Percentiles rank a stretch among this genome's conserved stretches.
phyloP scores from a whole-genome alignment of 2,797 vertebrate genomes.

The Vespertilio murinus region DNA sequence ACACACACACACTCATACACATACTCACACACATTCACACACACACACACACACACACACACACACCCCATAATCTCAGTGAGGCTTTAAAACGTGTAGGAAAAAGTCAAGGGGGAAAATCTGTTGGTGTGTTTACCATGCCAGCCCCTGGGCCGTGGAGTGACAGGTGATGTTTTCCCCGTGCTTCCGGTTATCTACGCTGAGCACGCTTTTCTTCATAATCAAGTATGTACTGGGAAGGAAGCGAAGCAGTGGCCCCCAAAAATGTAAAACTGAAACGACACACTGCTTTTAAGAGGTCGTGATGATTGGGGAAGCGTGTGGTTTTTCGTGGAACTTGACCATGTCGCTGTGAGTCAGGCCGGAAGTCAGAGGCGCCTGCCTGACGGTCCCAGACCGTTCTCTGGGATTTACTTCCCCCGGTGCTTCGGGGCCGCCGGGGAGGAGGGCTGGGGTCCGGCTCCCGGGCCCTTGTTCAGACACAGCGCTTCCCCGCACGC shows the following conservation, averaged over 20 bases:
- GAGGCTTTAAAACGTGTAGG: neutral
- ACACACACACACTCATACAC: neutral
- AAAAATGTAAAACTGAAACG: neutral
- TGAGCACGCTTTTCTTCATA: neutral
- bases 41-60: neutral
- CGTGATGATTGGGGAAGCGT: neutral
- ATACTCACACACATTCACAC: neutral
- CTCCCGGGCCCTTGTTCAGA: fast-evolving
- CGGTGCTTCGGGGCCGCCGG: neutral
- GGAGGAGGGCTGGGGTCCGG: neutral
- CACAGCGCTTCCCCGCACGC: neutral
- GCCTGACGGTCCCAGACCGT: neutral
- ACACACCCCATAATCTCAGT: neutral
- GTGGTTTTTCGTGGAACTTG: neutral
- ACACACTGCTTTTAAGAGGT: neutral
- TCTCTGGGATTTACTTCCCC: neutral
- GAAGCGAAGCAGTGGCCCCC: neutral
- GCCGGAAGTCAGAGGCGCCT: neutral
- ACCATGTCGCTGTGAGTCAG: neutral
- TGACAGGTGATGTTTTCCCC: neutral
- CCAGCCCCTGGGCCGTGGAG: neutral
- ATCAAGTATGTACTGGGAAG: neutral
- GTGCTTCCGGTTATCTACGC: neutral
- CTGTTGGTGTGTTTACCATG: neutral
- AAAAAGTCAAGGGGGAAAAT: neutral